Base-by-base conservation (phyloP, 2,113 vertebrate species). In the Hylia prasina region DNA sequence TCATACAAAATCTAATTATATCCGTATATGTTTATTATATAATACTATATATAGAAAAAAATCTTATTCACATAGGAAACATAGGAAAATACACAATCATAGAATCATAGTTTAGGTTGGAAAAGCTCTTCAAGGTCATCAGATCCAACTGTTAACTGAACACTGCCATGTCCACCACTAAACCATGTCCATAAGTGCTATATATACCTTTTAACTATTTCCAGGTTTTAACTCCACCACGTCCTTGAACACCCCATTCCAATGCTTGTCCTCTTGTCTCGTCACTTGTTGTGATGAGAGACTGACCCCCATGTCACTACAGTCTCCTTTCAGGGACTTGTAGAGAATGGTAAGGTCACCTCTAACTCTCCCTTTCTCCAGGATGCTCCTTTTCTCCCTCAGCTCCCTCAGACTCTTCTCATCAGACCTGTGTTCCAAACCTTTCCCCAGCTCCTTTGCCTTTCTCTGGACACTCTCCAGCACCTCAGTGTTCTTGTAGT, bases 141-240 rank as follows among this genome's bases (percentile, higher is more conserved):
- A n/a, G 33, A 45, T 71, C 25, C 15, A 42, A 1, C n/a, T 39
- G 8, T 64, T 57, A 47, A 31, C 13, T 1, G 12, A 57, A 17
- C 30, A 13, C 42, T n/a, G n/a, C 33, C 11, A 20, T 53, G 13
- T 61, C 25, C 13, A 14, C 47, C 11, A 25, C 20, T 82, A 40
- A 64, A 40, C 44, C 10, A 4, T 51, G 7, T 31, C 22, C 0
- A 0, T 71, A 33, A 60, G 30, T 15, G 8, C n/a, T n/a, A 9
- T 24, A 58, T 60, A 5, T 2, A 3, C 23, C 15, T 78, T 65
- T 47, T 66, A 60, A 78, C 15, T 35, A 15, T 17, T 13, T 60
- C 6, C 19, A 37, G 19, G 19, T 39, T 15, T 60, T 48, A n/a
- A 58, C 5, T 65, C 25, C 0, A 0, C 30, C 25, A 27, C 40